Conservation (phyloP, 2,888 invertebrate species). For the Autographa gamma region DNA sequence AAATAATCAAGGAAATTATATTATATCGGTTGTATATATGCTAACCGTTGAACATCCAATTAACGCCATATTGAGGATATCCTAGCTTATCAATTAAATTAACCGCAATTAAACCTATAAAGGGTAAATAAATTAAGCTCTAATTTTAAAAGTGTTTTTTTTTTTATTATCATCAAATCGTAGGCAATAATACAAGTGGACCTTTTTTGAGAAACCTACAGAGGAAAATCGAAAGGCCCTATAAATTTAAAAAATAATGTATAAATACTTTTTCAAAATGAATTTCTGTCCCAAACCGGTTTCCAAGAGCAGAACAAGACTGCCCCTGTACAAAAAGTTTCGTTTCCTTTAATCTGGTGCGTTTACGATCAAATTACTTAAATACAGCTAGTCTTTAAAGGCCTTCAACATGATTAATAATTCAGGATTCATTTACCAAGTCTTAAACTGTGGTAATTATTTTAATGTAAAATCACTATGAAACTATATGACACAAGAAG, state of each 20-base stretch:
- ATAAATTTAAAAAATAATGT: too few species aligned
- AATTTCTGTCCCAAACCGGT: too few species aligned
- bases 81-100: not conserved
- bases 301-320: not conserved
- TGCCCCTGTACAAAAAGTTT: not conserved
- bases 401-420: slow-evolving; percentile 33
- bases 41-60: not conserved
- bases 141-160: too few species aligned
- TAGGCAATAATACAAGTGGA: too few species aligned
- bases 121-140: too few species aligned
- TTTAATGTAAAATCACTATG: slow-evolving; percentile 23
- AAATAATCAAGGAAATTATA: not conserved
- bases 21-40: not conserved
- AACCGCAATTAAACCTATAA: not conserved
- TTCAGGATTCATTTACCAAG: slow-evolving; percentile 30
- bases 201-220: too few species aligned
- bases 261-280: too few species aligned
- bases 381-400: not conserved
- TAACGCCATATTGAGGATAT: not conserved
- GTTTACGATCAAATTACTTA: not conserved
- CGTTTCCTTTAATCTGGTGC: not conserved
- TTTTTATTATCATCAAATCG: too few species aligned
- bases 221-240: too few species aligned
- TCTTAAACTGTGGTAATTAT: slow-evolving; percentile 25
- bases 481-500: slow-evolving; percentile 15